These are phyloP conservation scores for Campoplex capitator DNA, from an alignment of 2,888 invertebrate species.

Conservation along the genomic window DNA sequence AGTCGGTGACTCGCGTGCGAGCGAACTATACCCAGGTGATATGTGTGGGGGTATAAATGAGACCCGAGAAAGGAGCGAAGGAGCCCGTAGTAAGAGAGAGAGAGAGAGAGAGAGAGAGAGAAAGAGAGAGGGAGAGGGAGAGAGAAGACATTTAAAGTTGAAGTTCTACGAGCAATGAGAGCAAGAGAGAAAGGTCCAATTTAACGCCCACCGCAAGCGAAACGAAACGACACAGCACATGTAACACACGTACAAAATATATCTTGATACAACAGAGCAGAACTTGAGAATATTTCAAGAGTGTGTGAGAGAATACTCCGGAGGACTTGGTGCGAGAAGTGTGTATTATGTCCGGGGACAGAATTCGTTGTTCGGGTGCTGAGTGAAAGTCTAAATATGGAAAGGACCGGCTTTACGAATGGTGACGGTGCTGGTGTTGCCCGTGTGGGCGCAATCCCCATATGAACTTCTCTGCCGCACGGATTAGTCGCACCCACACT, in stretches of 20 bases:
- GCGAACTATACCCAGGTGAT: slow-evolving; percentile 23
- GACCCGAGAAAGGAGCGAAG: slow-evolving; percentile 49
- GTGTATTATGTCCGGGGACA: neutral
- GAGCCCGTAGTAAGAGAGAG: neutral
- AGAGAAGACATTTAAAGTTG: slow-evolving; percentile 20
- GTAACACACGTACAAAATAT: slow-evolving; percentile 7
- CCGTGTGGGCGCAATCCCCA: slow-evolving; percentile 39
- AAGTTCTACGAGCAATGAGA: slow-evolving; percentile 9
- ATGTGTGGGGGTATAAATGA: slow-evolving; percentile 27
- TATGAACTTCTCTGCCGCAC: slow-evolving; percentile 28
- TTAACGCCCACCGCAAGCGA: slow-evolving; percentile 64
- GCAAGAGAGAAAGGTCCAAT: slow-evolving; percentile 44
- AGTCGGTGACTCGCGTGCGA: slow-evolving; percentile 72
- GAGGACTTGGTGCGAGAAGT: slow-evolving; percentile 8
- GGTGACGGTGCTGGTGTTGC: slow-evolving; percentile 30
- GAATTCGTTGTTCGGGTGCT: slow-evolving; percentile 43
- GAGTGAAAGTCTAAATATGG: slow-evolving; percentile 63
- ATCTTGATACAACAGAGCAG: slow-evolving; percentile 13
- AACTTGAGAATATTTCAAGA: slow-evolving; percentile 17
- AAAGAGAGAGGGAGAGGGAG: neutral
- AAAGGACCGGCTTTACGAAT: slow-evolving; percentile 50
- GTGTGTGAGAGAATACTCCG: slow-evolving; percentile 21
- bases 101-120: neutral
- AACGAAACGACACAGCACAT: slow-evolving; percentile 36
- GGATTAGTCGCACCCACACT: slow-evolving; percentile 54